Evolutionary conservation across 2,888 invertebrate species (phyloP).

Genomic region (Colostygia pectinataria): DNA sequence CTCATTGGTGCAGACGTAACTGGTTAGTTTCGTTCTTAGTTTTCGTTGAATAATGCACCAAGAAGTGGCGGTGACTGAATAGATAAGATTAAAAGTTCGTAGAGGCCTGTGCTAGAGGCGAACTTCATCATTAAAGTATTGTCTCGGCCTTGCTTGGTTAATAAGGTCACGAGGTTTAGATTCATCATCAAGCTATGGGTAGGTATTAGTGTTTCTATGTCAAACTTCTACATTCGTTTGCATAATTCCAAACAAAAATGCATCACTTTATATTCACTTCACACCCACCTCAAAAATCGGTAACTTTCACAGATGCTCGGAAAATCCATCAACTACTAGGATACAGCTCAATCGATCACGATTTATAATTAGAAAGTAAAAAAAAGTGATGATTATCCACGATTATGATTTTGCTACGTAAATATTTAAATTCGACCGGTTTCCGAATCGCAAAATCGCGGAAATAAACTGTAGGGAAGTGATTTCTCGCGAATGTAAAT

Average conservation of each 20-base stretch:
- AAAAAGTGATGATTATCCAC: slow-evolving; percentile 29
- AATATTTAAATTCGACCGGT: slow-evolving; percentile 39
- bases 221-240: slow-evolving; percentile 19
- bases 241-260: slow-evolving; percentile 3
- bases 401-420: slow-evolving; percentile 32
- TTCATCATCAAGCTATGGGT: slow-evolving; percentile 1
- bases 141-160: not conserved
- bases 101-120: too few species aligned
- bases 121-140: too few species aligned
- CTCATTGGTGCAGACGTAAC: too few species aligned
- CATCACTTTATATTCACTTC: slow-evolving; percentile 1
- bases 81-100: too few species aligned
- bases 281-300: not conserved
- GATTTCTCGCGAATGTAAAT: slow-evolving; percentile 36
- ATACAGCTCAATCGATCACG: slow-evolving; percentile 24
- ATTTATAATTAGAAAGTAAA: slow-evolving; percentile 33
- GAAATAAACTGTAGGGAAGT: slow-evolving; percentile 35
- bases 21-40: too few species aligned
- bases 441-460: slow-evolving; percentile 28
- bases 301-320: slow-evolving; percentile 16
- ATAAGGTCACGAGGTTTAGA: slow-evolving; percentile 3
- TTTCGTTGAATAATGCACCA: too few species aligned
- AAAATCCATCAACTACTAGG: slow-evolving; percentile 19
- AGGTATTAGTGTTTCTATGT: slow-evolving; percentile 28
- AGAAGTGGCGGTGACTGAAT: too few species aligned